Evolutionary conservation across 2,797 vertebrate species (phyloP).

Genomic region (Holocentrus rufus): DNA sequence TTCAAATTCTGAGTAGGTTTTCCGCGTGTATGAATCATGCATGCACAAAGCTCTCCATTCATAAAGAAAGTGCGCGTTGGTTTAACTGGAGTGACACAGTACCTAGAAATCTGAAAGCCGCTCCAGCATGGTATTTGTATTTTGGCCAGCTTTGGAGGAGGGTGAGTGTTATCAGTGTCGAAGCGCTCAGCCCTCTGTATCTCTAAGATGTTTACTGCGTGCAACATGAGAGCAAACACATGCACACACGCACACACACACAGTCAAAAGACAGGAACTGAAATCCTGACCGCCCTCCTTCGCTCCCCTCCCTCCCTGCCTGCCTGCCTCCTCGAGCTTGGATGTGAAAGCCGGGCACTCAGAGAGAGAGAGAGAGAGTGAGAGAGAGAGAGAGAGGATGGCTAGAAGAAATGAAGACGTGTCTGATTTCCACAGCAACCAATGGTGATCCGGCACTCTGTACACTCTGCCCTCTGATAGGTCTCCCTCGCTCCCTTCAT

Average conservation of each 20-base stretch:
- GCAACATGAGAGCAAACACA: conserved; percentile 57
- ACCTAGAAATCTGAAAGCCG: conserved; percentile 42
- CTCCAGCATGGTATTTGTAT: conserved; percentile 53
- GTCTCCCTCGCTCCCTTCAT: conserved; percentile 72
- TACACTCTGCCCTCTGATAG: conserved; percentile 74
- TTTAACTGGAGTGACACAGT: conserved; percentile 42
- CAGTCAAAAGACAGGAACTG: conserved; percentile 65
- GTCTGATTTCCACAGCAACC: conserved; percentile 76
- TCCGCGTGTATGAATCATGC: conserved; percentile 44
- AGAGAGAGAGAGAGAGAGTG: conserved; percentile 37
- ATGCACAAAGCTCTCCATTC: conserved; percentile 36
- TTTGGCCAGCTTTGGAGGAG: conserved; percentile 68
- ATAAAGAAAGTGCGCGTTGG: conserved; percentile 17
- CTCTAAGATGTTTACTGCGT: conserved; percentile 59
- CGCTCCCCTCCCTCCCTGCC: conserved; percentile 43
- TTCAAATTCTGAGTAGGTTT: conserved; percentile 19
- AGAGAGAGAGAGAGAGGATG: conserved; percentile 49
- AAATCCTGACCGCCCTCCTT: conserved; percentile 60
- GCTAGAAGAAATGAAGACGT: conserved; percentile 77
- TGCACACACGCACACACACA: conserved; percentile 44
- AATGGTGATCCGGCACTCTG: conserved; percentile 61
- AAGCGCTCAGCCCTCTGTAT: conserved; percentile 60
- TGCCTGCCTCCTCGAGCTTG: conserved; percentile 60
- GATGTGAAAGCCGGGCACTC: conserved; percentile 72
- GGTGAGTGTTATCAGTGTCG: conserved; percentile 65